Evolutionary conservation across 2,113 vertebrate species (phyloP).

Genomic region (Calonectris borealis): DNA sequence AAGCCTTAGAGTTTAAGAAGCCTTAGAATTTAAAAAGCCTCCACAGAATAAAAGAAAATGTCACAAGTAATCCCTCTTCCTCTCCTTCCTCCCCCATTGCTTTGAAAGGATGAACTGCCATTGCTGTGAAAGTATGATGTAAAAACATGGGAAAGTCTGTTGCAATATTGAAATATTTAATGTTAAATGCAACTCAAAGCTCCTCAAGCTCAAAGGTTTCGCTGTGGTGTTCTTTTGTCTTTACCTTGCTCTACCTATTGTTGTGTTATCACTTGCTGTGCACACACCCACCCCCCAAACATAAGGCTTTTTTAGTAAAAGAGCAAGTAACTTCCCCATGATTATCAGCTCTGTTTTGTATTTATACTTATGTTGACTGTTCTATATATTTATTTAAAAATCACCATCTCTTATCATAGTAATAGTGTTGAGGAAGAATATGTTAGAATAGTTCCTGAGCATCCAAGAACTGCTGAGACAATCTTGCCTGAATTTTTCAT

Average conservation of each 20-base stretch:
- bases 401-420: background rate
- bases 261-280: background rate
- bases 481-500: conserved; percentile 12
- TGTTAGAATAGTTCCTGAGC: background rate
- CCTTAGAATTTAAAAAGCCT: background rate
- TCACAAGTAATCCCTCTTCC: background rate
- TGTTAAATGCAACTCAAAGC: background rate
- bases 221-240: background rate
- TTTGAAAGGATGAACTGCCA: background rate
- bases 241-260: background rate
- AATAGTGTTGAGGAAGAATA: background rate
- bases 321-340: background rate
- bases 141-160: background rate
- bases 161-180: background rate
- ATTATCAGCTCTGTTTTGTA: background rate
- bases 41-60: background rate
- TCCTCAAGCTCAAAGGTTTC: background rate
- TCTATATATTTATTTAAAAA: background rate
- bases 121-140: background rate
- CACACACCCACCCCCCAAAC: accelerated
- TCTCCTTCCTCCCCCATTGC: background rate
- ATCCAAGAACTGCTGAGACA: background rate
- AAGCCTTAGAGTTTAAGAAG: background rate
- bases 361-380: background rate
- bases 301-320: background rate